A percentile compares a stretch with the other conserved stretches of the same genome.
phyloP scores from a whole-genome alignment of 64 coral and sea anemone genomes.

The Dendronephthya gigantea region DNA sequence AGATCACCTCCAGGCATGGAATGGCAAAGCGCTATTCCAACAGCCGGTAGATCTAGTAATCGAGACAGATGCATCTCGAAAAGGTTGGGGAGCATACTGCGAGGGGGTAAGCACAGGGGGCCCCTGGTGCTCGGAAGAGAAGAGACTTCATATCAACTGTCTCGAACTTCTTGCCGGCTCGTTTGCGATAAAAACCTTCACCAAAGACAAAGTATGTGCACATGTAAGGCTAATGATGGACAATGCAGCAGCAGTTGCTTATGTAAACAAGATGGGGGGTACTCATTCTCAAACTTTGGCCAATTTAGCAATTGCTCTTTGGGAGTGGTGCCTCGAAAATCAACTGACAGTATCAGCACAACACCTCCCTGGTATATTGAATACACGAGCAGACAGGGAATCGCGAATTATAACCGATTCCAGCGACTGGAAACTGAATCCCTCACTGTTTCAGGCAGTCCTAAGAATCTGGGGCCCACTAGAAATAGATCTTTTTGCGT shows the following conservation, averaged over 20 bases:
- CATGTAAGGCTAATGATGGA: not conserved
- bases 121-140: slow-evolving; percentile 4
- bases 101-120: slow-evolving; percentile 33
- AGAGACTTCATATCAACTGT: not conserved
- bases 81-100: slow-evolving; percentile 45
- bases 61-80: slow-evolving; percentile 35
- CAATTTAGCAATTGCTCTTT: not conserved
- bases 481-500: not conserved
- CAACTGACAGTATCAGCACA: not conserved
- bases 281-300: not conserved
- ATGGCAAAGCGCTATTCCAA: not conserved
- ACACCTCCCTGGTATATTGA: not conserved
- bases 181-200: not conserved
- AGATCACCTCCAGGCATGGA: not conserved
- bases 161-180: not conserved
- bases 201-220: too few species aligned
- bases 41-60: slow-evolving; percentile 24
- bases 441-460: not conserved
- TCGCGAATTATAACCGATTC: not conserved
- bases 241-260: not conserved
- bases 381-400: slow-evolving; percentile 1
- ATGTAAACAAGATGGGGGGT: not conserved
- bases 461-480: not conserved
- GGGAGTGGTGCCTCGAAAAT: not conserved
- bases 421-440: not conserved